Evolutionary conservation across 2,888 invertebrate species (phyloP).

Genomic region (Urechis unicinctus): DNA sequence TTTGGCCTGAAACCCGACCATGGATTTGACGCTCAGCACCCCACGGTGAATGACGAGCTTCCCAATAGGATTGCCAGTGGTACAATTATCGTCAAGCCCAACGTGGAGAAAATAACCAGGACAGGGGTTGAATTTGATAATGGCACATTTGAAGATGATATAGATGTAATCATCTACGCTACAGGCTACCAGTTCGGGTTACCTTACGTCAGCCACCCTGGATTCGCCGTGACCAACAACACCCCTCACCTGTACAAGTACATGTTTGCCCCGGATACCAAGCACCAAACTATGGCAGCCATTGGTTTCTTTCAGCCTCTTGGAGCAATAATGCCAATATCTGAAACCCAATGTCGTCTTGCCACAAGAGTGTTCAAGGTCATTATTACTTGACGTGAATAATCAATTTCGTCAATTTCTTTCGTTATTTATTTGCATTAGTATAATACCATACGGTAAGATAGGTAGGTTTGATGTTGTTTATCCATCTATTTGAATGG

Average conservation of each 20-base stretch:
- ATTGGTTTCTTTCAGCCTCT: slow-evolving; percentile 52
- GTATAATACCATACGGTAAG: no score
- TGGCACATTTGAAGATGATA: slow-evolving; percentile 32
- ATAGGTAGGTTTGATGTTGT: no score
- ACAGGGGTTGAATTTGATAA: slow-evolving; percentile 39
- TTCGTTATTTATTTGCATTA: no score
- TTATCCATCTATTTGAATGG: no score
- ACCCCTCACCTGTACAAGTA: slow-evolving; percentile 47
- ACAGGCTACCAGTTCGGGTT: slow-evolving; percentile 50
- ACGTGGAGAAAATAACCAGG: slow-evolving; percentile 23
- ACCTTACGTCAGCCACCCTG: slow-evolving; percentile 45
- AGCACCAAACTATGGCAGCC: slow-evolving; percentile 46
- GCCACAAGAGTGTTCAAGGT: slow-evolving; percentile 46
- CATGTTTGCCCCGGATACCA: slow-evolving; percentile 46
- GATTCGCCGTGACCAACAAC: slow-evolving; percentile 33
- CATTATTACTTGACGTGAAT: background rate
- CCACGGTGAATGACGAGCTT: slow-evolving; percentile 51
- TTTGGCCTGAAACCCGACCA: slow-evolving; percentile 49
- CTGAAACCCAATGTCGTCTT: slow-evolving; percentile 53
- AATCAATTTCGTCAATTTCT: no score
- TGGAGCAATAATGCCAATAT: slow-evolving; percentile 53
- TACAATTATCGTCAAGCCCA: background rate
- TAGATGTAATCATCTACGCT: slow-evolving; percentile 45
- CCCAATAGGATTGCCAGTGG: slow-evolving; percentile 33
- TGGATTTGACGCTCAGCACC: slow-evolving; percentile 31